Evolutionary conservation across 2,113 vertebrate genomes (phyloP).

Genomic region (Climacteris rufus): DNA sequence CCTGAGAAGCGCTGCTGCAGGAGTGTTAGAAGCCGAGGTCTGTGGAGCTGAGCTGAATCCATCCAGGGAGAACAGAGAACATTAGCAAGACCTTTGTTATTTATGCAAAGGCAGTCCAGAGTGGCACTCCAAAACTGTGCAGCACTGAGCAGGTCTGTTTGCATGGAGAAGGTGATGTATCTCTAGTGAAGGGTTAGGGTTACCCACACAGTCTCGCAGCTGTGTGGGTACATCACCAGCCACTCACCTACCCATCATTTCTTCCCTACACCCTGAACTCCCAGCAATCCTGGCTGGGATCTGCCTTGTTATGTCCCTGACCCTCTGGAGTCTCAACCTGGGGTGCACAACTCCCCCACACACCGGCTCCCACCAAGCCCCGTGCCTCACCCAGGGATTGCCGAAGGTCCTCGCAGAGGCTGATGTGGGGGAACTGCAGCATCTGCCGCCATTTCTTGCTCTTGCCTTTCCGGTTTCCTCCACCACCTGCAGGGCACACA

Average conservation of each 20-base stretch:
- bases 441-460: conserved; percentile 99
- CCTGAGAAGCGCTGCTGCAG: background rate
- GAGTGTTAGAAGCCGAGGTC: background rate
- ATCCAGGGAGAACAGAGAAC: background rate
- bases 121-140: background rate
- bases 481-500: conserved; percentile 81
- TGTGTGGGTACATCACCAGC: background rate
- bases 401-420: conserved; percentile 92
- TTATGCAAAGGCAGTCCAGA: background rate
- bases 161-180: background rate
- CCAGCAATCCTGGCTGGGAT: background rate
- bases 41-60: background rate
- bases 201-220: background rate
- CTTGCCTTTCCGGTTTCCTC: conserved; percentile 95
- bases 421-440: conserved; percentile 98
- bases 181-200: background rate
- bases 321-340: accelerated
- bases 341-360: background rate
- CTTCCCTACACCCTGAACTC: background rate
- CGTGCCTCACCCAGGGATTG: conserved; percentile 80
- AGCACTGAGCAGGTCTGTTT: background rate
- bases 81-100: background rate
- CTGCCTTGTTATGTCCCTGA: background rate
- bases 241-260: background rate
- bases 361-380: accelerated